Evolutionary conservation across 2,797 vertebrate genomes (phyloP), one percentile per base, ranked within the genome.

Genomic region (Hafferia zeledoni): DNA sequence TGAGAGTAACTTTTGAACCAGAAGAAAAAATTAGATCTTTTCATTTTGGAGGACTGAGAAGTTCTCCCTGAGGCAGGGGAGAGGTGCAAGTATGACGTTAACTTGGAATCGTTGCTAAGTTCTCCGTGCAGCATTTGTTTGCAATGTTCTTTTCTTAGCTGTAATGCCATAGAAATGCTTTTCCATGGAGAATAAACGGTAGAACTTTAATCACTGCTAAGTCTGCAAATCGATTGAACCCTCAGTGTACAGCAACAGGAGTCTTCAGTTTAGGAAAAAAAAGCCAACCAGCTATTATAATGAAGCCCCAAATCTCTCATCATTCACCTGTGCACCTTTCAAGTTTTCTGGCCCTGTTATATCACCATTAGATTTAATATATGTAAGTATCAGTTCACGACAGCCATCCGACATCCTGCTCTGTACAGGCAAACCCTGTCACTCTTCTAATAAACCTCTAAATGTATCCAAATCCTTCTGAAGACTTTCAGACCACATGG

Each of bases 401-500:
- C 39, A 78, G 39, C 28, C 47, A 27, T 52, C 69, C 49, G 28
- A 33, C 59, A 25, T 68, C 83, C 39, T 76, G 60, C 67, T 91
- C 52, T 56, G 44, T 69, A 31, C 22, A 78, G 68, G 59, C 61
- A 65, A 68, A 47, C 56, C n/a, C 13, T 28, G 30, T 53, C 72
- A 28, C 22, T 61, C 1, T 57, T 69, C 64, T 86, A 65, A 75
- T 88, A 87, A 87, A 83, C 52, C 27, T 80, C 80, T 87, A 77
- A 96, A 89, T 28, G 59, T 49, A 41, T 60, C 74, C 77, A 96
- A 80, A 65, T 87, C 60, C 72, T 92, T 80, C 71, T 78, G 61
- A 39, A 56, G 50, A 31, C 50, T 90, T 95, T 69, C 64, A 69
- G 85, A 31, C 79, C 80, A 46, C 13, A 46, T 49, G 78, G 77